Percentiles rank a stretch among this genome's conserved stretches.
Evolutionary conservation across 2,113 vertebrate genomes (phyloP).

Genomic region (Gadus macrocephalus): DNA sequence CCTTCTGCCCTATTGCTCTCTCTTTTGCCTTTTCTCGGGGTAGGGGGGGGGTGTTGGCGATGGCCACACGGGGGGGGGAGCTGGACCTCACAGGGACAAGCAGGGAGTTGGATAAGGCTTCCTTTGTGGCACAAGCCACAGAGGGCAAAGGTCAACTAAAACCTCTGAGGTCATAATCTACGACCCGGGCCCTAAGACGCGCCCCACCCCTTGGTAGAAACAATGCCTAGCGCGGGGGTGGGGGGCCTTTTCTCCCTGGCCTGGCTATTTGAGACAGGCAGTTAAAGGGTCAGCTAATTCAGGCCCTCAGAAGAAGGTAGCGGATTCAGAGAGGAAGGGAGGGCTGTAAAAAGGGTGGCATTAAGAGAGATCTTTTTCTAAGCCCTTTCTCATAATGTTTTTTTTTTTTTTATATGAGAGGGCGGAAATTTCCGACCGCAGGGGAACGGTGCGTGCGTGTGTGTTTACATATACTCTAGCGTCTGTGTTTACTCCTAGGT

Average conservation of each 20-base stretch:
- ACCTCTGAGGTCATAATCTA: slow-evolving; percentile 57
- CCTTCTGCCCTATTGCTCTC: not conserved
- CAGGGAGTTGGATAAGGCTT: slow-evolving; percentile 45
- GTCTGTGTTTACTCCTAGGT: slow-evolving; percentile 58
- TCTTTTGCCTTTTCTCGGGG: not conserved
- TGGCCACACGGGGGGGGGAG: slow-evolving; percentile 49
- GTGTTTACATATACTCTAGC: slow-evolving; percentile 61
- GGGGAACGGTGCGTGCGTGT: slow-evolving; percentile 42
- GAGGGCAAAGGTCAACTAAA: slow-evolving; percentile 64
- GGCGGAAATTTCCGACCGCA: slow-evolving; percentile 62
- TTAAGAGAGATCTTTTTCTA: too few species aligned
- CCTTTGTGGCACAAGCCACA: slow-evolving; percentile 57
- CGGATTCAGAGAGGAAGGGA: slow-evolving; percentile 11
- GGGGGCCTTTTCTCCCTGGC: slow-evolving; percentile 39
- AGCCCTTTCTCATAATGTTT: too few species aligned
- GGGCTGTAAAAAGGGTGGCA: not conserved
- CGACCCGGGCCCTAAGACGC: slow-evolving; percentile 51
- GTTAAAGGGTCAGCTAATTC: slow-evolving; percentile 57
- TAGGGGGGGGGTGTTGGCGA: slow-evolving; percentile 1
- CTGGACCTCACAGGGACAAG: slow-evolving; percentile 63
- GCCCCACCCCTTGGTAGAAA: slow-evolving; percentile 30
- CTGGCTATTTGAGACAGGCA: slow-evolving; percentile 40
- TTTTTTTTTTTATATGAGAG: slow-evolving; percentile 38
- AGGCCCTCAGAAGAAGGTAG: slow-evolving; percentile 28
- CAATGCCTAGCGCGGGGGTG: slow-evolving; percentile 55